Percentiles rank a stretch among this genome's conserved stretches.
Evolutionary conservation across 2,888 invertebrate genomes (phyloP).

Genomic region (Drosophila peninsularis): DNA sequence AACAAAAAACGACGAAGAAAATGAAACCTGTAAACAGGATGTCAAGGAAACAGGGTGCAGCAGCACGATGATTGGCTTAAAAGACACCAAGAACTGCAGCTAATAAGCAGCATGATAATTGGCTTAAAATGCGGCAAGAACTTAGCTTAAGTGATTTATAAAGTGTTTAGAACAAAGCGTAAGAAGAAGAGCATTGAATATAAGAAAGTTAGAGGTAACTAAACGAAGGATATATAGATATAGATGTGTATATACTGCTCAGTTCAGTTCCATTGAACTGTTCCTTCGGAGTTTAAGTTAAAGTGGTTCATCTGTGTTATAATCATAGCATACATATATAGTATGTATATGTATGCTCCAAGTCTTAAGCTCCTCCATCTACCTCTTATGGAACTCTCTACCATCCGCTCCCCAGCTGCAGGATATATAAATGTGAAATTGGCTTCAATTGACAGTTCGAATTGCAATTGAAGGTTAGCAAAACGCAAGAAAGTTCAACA

Average conservation of each 20-base stretch:
- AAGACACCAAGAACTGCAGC: background rate
- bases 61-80: background rate
- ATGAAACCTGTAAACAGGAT: background rate
- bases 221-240: background rate
- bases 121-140: background rate
- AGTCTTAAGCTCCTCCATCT: background rate
- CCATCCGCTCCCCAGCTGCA: background rate
- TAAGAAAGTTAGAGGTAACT: background rate
- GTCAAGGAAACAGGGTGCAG: slow-evolving; percentile 8
- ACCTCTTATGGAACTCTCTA: background rate
- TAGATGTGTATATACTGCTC: background rate
- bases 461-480: slow-evolving; percentile 19
- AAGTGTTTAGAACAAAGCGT: background rate
- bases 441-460: slow-evolving; percentile 46
- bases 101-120: background rate
- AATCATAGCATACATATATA: too few species aligned
- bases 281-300: too few species aligned
- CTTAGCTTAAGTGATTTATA: background rate
- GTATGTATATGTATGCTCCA: too few species aligned
- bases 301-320: too few species aligned
- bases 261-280: background rate
- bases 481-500: slow-evolving; percentile 7
- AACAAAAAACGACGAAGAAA: slow-evolving; percentile 11
- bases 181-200: background rate
- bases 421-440: slow-evolving; percentile 14